A percentile compares a stretch with the other conserved stretches of the same genome.
phyloP scores from a whole-genome alignment of 2,113 vertebrate genomes.

The Orycteropus afer region DNA sequence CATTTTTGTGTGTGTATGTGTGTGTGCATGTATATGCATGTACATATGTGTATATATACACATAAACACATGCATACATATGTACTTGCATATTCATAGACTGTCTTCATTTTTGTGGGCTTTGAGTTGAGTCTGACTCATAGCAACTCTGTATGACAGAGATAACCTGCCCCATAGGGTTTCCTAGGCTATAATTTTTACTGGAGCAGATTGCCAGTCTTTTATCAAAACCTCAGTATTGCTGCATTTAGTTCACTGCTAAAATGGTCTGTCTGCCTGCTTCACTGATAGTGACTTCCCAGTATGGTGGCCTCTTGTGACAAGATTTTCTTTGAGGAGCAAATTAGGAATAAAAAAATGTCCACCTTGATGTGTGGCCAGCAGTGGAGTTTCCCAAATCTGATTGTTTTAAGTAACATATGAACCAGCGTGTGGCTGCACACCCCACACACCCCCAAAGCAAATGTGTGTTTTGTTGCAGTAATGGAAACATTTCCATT shows the following conservation, averaged over 20 bases:
- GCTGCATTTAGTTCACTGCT: no score
- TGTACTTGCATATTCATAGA: neutral
- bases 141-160: neutral
- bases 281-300: no score
- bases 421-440: neutral
- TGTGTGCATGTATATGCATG: neutral
- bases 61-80: neutral
- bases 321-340: neutral
- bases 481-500: conserved; percentile 63
- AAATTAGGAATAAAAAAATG: neutral
- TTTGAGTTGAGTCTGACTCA: neutral
- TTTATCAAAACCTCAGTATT: no score
- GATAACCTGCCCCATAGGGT: neutral
- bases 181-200: neutral
- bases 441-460: conserved; percentile 31
- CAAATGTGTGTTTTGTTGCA: conserved; percentile 72
- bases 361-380: neutral
- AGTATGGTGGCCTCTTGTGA: neutral
- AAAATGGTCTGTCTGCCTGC: no score
- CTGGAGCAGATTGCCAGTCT: neutral
- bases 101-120: neutral
- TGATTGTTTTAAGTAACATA: neutral
- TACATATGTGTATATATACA: neutral
- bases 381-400: neutral
- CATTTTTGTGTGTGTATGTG: no score